phyloP scores from a whole-genome alignment of 2,888 invertebrate genomes.

The Dryococelus australis region DNA sequence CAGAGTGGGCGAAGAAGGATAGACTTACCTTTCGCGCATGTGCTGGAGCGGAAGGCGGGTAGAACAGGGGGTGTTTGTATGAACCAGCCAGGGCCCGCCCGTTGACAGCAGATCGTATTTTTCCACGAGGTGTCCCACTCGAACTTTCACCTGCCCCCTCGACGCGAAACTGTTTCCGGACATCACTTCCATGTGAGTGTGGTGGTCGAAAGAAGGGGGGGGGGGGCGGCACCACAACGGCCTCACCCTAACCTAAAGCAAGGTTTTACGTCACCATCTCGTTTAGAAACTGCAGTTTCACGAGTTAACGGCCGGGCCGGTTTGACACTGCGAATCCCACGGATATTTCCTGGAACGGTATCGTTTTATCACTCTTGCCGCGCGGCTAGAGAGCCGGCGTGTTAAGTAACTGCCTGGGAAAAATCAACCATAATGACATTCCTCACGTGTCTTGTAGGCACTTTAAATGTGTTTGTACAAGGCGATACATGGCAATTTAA shows the following conservation, averaged over 20 bases:
- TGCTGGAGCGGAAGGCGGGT: neutral
- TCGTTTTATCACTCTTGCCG: neutral
- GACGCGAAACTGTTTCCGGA: neutral
- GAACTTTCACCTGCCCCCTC: neutral
- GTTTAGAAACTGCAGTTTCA: neutral
- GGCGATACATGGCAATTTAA: too few species aligned
- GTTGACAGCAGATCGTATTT: neutral
- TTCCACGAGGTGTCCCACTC: neutral
- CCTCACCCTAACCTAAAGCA: neutral
- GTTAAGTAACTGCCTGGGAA: neutral
- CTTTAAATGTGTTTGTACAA: too few species aligned
- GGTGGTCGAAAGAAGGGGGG: too few species aligned
- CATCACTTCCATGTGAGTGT: too few species aligned
- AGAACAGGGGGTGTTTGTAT: neutral
- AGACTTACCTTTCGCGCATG: neutral
- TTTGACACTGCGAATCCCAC: neutral
- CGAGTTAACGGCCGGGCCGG: neutral
- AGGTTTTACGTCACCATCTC: neutral
- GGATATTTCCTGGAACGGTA: neutral
- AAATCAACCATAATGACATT: neutral
- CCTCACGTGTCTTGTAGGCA: neutral
- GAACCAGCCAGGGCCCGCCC: neutral
- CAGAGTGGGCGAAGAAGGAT: neutral
- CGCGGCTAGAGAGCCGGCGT: neutral
- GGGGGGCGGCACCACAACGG: neutral